phyloP scores from a whole-genome alignment of 2,888 invertebrate genomes.

The Pelosia muscerda region DNA sequence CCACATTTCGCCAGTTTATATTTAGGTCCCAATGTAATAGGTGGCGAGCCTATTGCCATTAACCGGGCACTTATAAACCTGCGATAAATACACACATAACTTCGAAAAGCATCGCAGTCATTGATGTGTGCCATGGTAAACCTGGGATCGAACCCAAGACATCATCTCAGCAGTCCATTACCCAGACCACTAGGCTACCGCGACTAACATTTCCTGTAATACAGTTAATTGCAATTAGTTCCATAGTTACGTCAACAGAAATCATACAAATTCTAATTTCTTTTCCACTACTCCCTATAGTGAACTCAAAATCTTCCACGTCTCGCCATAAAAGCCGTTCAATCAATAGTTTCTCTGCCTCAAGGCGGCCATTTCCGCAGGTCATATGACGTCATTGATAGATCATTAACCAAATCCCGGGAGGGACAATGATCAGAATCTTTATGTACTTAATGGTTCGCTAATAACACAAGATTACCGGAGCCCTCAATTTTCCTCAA shows the following conservation, averaged over 20 bases:
- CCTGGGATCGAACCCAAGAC: too few species aligned
- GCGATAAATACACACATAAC: too few species aligned
- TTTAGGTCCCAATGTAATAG: too few species aligned
- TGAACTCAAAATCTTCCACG: neutral
- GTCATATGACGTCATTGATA: conserved; percentile 46
- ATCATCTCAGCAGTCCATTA: too few species aligned
- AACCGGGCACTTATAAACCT: too few species aligned
- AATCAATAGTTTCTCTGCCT: neutral
- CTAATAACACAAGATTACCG: conserved; percentile 47
- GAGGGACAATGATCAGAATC: conserved; percentile 47
- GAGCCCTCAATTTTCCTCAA: conserved; percentile 42
- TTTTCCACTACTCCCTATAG: neutral
- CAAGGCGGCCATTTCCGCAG: conserved; percentile 31
- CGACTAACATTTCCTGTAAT: too few species aligned
- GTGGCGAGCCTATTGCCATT: too few species aligned
- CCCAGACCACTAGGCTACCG: too few species aligned
- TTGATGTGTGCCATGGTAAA: too few species aligned
- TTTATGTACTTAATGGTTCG: conserved; percentile 48
- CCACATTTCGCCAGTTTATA: too few species aligned
- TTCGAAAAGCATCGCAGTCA: too few species aligned
- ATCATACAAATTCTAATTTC: neutral
- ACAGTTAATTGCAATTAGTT: too few species aligned
- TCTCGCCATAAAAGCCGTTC: neutral
- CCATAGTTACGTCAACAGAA: neutral
- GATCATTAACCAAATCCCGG: conserved; percentile 49